Conservation (phyloP, 2,888 invertebrate genomes). For the Plebejus anna region DNA sequence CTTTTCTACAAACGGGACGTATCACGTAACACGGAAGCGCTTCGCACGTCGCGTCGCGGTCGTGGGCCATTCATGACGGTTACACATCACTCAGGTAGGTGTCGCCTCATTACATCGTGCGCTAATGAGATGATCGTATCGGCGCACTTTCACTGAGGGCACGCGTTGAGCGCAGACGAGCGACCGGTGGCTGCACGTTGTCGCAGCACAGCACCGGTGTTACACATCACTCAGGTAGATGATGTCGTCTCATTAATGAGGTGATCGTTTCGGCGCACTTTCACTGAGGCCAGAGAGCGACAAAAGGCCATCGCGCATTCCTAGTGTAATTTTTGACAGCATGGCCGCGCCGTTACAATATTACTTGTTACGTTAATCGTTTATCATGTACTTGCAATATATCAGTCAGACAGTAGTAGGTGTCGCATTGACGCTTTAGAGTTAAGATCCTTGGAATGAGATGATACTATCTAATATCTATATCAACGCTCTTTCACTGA, state of each 20-base stretch:
- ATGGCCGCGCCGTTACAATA: no score
- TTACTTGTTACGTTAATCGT: no score
- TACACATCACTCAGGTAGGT: constrained; percentile 39
- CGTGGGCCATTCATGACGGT: constrained; percentile 33
- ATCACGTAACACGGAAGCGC: constrained; percentile 10
- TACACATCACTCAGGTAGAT: constrained; percentile 39
- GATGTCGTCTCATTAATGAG: constrained; percentile 56
- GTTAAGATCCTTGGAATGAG: constrained; percentile 38
- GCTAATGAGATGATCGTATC: constrained; percentile 63
- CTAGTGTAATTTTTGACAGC: no score
- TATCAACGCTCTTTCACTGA: constrained; percentile 67
- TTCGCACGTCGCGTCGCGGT: constrained; percentile 13
- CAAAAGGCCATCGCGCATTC: no score
- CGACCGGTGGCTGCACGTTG: background rate
- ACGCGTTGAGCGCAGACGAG: background rate
- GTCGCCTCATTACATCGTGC: constrained; percentile 62
- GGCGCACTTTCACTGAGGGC: constrained; percentile 61
- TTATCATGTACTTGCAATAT: constrained; percentile 27
- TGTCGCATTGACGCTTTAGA: constrained; percentile 36
- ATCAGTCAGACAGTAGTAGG: constrained; percentile 37
- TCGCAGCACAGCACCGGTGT: background rate
- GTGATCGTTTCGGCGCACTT: constrained; percentile 64
- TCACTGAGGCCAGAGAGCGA: constrained; percentile 46
- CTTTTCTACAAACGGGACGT: background rate
- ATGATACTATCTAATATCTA: constrained; percentile 63